Evolutionary conservation across 2,888 invertebrate species (phyloP).

Genomic region (Physocephala rufipes): DNA sequence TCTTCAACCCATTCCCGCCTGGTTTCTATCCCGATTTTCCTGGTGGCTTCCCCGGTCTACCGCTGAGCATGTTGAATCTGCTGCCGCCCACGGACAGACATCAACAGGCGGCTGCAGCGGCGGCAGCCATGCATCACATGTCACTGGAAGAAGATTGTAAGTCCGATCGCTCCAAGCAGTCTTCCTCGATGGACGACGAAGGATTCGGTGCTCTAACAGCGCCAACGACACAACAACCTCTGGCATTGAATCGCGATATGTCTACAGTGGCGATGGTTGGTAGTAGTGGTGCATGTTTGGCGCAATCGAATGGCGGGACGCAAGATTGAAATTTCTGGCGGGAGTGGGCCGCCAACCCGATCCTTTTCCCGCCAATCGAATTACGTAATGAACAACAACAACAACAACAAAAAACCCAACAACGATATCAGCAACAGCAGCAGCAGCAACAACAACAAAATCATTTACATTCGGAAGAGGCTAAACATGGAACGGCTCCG

Average conservation of each 20-base stretch:
- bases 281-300: slow-evolving; percentile 53
- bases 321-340: slow-evolving; percentile 75
- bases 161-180: slow-evolving; percentile 72
- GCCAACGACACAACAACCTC: slow-evolving; percentile 39
- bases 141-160: slow-evolving; percentile 75
- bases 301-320: slow-evolving; percentile 74
- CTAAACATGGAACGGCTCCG: slow-evolving; percentile 32
- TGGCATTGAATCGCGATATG: slow-evolving; percentile 48
- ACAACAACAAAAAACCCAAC: slow-evolving; percentile 21
- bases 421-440: slow-evolving; percentile 24
- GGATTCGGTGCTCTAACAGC: slow-evolving; percentile 45
- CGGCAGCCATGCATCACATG: slow-evolving; percentile 69
- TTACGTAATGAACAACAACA: slow-evolving; percentile 45
- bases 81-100: slow-evolving; percentile 78
- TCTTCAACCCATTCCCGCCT: slow-evolving; percentile 81
- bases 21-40: slow-evolving; percentile 87
- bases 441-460: slow-evolving; percentile 7
- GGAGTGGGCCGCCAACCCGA: slow-evolving; percentile 66
- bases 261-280: slow-evolving; percentile 26
- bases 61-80: slow-evolving; percentile 85
- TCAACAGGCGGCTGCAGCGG: slow-evolving; percentile 64
- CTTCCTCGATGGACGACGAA: slow-evolving; percentile 71
- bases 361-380: slow-evolving; percentile 61
- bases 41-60: slow-evolving; percentile 79
- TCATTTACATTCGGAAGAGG: slow-evolving; percentile 43